These are phyloP conservation scores for Cebus imitator DNA, from an alignment of 2,113 vertebrate genomes.

Conservation along the genomic window DNA sequence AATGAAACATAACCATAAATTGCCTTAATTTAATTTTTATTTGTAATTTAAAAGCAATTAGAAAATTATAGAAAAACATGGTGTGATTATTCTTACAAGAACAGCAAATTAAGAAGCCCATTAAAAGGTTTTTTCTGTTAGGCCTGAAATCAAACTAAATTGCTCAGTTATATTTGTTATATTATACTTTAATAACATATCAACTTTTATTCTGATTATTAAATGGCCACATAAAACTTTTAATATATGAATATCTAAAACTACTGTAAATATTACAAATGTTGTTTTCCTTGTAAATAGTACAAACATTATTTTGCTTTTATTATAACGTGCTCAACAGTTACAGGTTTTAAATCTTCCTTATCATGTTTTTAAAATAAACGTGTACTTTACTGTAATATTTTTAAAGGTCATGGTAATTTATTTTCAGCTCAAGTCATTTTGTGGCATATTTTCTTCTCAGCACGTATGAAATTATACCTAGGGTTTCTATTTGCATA, in stretches of 20 bases:
- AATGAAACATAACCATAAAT: neutral
- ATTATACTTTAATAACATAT: neutral
- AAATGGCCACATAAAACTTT: neutral
- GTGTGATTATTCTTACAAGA: neutral
- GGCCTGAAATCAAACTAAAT: neutral
- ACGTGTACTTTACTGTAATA: neutral
- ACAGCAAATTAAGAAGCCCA: neutral
- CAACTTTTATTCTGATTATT: neutral
- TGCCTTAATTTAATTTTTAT: neutral
- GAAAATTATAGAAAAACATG: neutral
- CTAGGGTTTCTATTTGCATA: slow-evolving; percentile 23
- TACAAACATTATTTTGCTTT: neutral
- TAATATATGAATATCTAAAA: neutral
- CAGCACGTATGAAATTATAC: neutral
- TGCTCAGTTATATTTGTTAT: neutral
- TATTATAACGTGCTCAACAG: neutral
- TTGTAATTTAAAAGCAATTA: neutral
- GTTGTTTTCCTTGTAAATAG: neutral
- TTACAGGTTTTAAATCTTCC: neutral
- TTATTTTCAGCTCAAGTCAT: neutral
- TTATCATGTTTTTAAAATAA: neutral
- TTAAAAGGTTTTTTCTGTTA: neutral
- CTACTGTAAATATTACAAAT: neutral
- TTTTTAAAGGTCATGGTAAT: slow-evolving; percentile 7
- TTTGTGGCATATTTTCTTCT: slow-evolving; percentile 26